A percentile compares a stretch with the other conserved stretches of the same genome.
phyloP scores from a whole-genome alignment of 2,113 vertebrate genomes.

The Sterna hirundo region DNA sequence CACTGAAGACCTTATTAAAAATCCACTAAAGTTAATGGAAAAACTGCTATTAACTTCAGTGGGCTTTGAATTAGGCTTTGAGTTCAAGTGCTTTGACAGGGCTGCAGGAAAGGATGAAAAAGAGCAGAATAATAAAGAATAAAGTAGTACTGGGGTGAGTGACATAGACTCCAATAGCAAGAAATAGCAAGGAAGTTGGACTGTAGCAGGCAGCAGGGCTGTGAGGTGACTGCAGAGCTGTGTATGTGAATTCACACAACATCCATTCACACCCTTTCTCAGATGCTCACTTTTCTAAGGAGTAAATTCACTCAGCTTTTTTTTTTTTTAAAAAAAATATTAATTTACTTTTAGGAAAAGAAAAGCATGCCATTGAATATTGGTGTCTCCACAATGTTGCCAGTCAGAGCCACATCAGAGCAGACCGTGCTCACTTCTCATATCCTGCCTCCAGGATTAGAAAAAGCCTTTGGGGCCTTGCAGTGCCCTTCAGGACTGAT shows the following conservation, averaged over 20 bases:
- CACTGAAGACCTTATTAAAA: not conserved
- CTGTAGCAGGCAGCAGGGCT: not conserved
- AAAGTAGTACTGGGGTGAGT: not conserved
- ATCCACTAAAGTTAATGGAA: not conserved
- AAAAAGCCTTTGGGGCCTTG: not conserved
- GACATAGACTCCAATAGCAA: not conserved
- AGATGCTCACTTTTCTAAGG: not conserved
- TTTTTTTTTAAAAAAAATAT: not conserved
- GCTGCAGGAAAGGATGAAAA: not conserved
- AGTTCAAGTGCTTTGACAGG: not conserved
- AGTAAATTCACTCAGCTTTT: not conserved
- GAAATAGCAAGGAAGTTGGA: not conserved
- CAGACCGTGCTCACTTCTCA: not conserved
- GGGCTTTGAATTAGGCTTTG: not conserved
- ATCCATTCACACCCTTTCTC: not conserved
- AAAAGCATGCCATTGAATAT: constrained; percentile 14
- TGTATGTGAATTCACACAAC: not conserved
- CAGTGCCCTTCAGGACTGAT: not conserved
- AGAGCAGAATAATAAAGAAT: not conserved
- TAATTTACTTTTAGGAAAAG: constrained; percentile 12
- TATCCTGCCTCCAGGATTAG: not conserved
- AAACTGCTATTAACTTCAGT: not conserved
- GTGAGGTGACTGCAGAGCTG: not conserved
- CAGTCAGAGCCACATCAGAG: not conserved
- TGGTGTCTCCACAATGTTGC: not conserved